Base-by-base conservation (phyloP, 1,140 invertebrate species). In the Venturia canescens region DNA sequence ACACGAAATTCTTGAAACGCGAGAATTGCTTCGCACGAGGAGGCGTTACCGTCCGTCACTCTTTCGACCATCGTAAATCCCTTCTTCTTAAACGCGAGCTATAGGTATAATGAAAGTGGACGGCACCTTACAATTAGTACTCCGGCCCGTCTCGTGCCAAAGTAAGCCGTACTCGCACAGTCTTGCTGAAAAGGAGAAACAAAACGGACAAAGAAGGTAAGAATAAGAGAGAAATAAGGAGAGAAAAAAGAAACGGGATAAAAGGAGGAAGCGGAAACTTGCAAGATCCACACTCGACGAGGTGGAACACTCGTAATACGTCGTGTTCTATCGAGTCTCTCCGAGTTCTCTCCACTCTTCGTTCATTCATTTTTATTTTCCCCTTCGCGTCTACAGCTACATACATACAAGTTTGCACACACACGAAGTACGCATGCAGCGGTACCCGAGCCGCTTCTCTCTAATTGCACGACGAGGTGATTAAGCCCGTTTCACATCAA, bases 111-210 rank as follows among this genome's bases (percentile, higher is more conserved):
- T 66, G 60, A 11, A 27, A 6, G 60, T 27, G 71, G 9, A 57
- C 48, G 26, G 74, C 74, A 76, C 74, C 74, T 76, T 76, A 63
- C 74, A 76, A 76, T 77, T 77, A 77, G 75, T 77, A 77, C 57
- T 66, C 57, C 27, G 15, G 31, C 31, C 57, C 75, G 75, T 77
- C 34, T 77, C 75, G 75, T 77, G 75, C 75, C 75, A 63, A 77
- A 77, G 75, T 77, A 77, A 77, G 83, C 83, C 80, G 85, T 34
- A 76, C 60, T 66, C 83, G 80, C 31, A 23, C 21, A 26, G 27
- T 67, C 38, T 78, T 23, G 27, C 18, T 77, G 66, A 77, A 27
- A 76, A 69, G 16, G 66, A 69, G 29, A 69, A 69, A 18, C 23
- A 18, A 69, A 63, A 69, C 15, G 34, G 57, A 63, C 50, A 21